Conservation (phyloP, 2,888 invertebrate species). For the Sminthurides aquaticus region DNA sequence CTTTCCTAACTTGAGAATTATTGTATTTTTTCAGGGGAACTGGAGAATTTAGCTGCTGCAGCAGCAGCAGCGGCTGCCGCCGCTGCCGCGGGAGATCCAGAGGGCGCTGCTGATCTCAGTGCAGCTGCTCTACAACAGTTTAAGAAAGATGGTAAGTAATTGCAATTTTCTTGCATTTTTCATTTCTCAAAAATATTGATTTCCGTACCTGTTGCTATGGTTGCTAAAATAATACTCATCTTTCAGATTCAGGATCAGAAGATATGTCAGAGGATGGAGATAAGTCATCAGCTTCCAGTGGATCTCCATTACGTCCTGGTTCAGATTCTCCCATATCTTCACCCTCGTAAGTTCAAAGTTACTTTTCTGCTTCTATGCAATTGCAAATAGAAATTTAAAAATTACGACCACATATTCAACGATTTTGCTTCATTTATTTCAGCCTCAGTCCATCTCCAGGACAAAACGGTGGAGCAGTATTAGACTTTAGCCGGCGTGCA, state of each 20-base stretch:
- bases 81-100: constrained; percentile 27
- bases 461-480: constrained; percentile 34
- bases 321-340: constrained; percentile 32
- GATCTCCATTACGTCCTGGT: constrained; percentile 24
- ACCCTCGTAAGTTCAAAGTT: constrained; percentile 24
- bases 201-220: too few species aligned
- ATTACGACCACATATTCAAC: background rate
- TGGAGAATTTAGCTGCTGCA: constrained; percentile 39
- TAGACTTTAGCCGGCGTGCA: constrained; percentile 39
- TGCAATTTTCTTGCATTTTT: too few species aligned
- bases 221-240: too few species aligned
- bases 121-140: background rate
- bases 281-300: constrained; percentile 28
- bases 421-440: background rate
- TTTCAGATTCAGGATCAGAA: constrained; percentile 24
- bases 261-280: constrained; percentile 31
- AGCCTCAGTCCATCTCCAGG: constrained; percentile 33
- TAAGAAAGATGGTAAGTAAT: background rate
- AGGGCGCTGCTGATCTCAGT: constrained; percentile 12
- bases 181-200: too few species aligned
- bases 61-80: constrained; percentile 20
- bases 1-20: too few species aligned
- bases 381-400: constrained; percentile 6
- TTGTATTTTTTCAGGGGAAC: constrained; percentile 41
- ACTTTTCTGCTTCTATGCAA: too few species aligned